Evolutionary conservation across 2,113 vertebrate genomes (phyloP).

Genomic region (Melanotaenia duboulayi): DNA sequence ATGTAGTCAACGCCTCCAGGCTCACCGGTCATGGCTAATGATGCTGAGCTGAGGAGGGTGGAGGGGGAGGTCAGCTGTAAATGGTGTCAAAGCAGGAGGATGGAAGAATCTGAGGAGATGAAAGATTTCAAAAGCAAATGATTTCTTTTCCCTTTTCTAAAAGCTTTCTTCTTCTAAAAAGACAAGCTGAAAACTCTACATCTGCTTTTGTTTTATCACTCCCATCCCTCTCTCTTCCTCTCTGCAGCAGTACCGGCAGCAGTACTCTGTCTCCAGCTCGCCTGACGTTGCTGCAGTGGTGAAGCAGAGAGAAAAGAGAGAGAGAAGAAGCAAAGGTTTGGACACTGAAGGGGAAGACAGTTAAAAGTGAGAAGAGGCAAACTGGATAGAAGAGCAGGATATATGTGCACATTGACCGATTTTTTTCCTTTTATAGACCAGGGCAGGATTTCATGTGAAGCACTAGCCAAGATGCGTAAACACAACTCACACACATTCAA

Average conservation of each 20-base stretch:
- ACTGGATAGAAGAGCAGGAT: background rate
- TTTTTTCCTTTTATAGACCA: slow-evolving; percentile 28
- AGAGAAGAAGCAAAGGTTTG: slow-evolving; percentile 3
- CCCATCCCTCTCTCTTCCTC: slow-evolving; percentile 30
- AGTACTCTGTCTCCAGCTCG: slow-evolving; percentile 48
- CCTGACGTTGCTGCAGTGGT: slow-evolving; percentile 69
- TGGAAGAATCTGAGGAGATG: background rate
- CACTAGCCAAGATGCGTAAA: background rate
- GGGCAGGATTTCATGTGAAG: slow-evolving; percentile 10
- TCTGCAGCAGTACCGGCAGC: slow-evolving; percentile 64
- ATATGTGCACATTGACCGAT: slow-evolving; percentile 18
- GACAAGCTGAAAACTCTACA: slow-evolving; percentile 8
- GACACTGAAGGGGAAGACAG: too few species aligned
- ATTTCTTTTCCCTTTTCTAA: background rate
- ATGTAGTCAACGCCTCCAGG: slow-evolving; percentile 41
- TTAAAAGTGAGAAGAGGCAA: too few species aligned
- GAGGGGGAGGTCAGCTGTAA: slow-evolving; percentile 1
- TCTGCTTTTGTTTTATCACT: slow-evolving; percentile 46
- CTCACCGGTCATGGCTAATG: slow-evolving; percentile 59
- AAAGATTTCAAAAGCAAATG: background rate
- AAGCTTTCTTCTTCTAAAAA: background rate
- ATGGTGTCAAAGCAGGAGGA: slow-evolving; percentile 4
- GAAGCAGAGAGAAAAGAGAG: slow-evolving; percentile 38
- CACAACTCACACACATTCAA: slow-evolving; percentile 5
- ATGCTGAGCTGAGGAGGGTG: slow-evolving; percentile 32